Conservation (phyloP, 2,797 vertebrate species). For the Ptychobarbus kaznakovi region DNA sequence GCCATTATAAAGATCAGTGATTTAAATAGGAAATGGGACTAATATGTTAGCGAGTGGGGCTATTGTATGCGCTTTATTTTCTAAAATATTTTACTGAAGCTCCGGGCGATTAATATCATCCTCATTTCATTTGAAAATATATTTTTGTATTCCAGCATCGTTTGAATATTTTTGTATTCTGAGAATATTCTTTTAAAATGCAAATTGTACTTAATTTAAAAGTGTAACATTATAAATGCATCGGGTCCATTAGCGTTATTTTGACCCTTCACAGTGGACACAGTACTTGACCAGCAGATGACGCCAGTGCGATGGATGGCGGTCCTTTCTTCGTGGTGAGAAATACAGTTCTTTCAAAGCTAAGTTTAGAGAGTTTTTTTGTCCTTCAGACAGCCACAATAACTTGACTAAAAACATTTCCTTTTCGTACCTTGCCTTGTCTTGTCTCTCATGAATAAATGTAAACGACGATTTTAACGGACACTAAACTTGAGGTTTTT, state of each 20-base stretch:
- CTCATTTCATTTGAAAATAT: background rate
- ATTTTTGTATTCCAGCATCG: background rate
- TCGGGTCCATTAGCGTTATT: background rate
- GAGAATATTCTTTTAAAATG: background rate
- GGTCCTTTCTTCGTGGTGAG: background rate
- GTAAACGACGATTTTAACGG: background rate
- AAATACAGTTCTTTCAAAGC: background rate
- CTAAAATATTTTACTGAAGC: background rate
- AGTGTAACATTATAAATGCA: too few relatives aligned
- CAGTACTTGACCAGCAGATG: background rate
- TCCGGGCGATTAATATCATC: background rate
- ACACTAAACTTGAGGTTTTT: background rate
- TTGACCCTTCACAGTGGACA: background rate
- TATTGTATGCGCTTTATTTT: background rate
- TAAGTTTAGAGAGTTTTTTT: background rate
- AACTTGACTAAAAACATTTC: background rate
- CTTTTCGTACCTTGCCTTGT: background rate
- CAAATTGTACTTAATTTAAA: background rate
- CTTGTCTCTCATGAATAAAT: background rate
- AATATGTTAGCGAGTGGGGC: background rate
- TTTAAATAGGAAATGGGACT: background rate
- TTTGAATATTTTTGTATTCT: background rate
- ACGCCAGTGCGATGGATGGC: background rate
- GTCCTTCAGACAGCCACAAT: background rate
- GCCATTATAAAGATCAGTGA: too few relatives aligned